Percentiles rank a stretch among this genome's conserved stretches.
Evolutionary conservation across 1,140 invertebrate species (phyloP).

Genomic region (Orchestia grillus): DNA sequence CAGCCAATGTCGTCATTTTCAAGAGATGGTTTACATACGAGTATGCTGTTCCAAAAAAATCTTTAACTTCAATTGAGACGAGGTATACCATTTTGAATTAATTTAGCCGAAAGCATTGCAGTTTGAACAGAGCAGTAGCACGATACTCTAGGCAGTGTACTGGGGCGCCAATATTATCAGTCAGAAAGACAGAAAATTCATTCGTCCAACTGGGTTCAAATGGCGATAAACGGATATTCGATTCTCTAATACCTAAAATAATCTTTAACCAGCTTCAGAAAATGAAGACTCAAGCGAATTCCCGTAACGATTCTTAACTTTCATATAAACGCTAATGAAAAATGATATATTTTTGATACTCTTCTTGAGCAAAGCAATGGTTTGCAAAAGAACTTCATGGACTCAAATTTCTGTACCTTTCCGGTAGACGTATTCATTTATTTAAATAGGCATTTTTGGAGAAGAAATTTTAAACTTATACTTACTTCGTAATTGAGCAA

Average conservation of each 20-base stretch:
- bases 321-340: not conserved
- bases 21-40: no score
- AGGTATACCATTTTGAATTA: no score
- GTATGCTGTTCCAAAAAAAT: no score
- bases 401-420: not conserved
- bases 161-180: no score
- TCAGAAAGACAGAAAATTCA: no score
- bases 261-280: not conserved
- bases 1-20: no score
- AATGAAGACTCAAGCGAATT: not conserved
- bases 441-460: not conserved
- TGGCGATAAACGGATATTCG: not conserved
- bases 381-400: not conserved
- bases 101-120: no score
- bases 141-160: no score
- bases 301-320: not conserved
- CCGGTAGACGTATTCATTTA: not conserved
- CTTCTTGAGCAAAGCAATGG: not conserved
- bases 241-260: not conserved
- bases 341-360: not conserved
- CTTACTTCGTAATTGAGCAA: not conserved
- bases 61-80: no score
- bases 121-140: no score
- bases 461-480: not conserved
- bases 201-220: not conserved